Base-by-base conservation (phyloP, 2,888 invertebrate genomes). In the Noctua pronuba region DNA sequence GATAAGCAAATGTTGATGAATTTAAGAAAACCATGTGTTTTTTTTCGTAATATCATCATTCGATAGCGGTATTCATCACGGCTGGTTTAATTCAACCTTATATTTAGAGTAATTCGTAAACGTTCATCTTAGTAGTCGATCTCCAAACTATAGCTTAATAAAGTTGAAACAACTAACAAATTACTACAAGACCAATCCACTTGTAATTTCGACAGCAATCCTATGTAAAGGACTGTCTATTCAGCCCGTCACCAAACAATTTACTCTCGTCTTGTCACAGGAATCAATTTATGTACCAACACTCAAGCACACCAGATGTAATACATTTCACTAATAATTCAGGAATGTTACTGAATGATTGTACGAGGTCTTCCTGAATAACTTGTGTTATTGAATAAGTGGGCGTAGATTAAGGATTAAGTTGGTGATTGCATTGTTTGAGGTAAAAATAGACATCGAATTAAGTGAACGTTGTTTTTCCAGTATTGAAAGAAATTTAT, bases 291-390 rank as follows among this genome's bases (percentile, higher is more conserved):
- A 67, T n/a, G n/a, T 64, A 68, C 35, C 52, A 73, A 28, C 73
- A 58, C 46, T 68, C 28, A 11, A 70, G 24, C 64, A 38, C 65
- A 70, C 38, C 41, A 62, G 38, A 38, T 60, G 60, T 69, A 73
- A 80, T 77, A 73, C 46, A 73, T 66, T 80, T 73, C 77, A 38
- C 44, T 16, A 52, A 73, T 70, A 70, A 38, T 82, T 77, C n/a
- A 24, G 75, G 64, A 77, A 81, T 81, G 38, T 73, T 38, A 21
- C 10, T 28, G 16, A 35, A 60, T 31, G 62, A 44, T 76, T 58
- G 49, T 58, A 44, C 21, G 44, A 52, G 46, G 46, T 31, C 49
- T 80, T 66, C 35, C 52, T 62, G 52, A 70, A 70, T 77, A 62
- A 46, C 52, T 76, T 64, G 52, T 70, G 28, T 69, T 69, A 69